Evolutionary conservation across 2,888 invertebrate species (phyloP), one percentile per base, ranked within the genome.

Genomic region (Neoaliturus tenellus): DNA sequence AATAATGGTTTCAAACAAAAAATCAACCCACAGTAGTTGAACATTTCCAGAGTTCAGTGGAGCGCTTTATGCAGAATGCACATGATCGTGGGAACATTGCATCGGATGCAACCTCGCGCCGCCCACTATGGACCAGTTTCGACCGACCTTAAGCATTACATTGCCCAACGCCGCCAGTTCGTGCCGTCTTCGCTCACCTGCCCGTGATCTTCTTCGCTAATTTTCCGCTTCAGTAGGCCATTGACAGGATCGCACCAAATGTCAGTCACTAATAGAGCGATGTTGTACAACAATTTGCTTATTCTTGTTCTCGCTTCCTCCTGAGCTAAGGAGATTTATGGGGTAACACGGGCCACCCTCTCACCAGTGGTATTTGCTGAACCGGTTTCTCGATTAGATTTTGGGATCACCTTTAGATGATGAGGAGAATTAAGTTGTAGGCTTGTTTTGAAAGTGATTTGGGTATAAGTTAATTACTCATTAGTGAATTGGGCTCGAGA

Each of bases 141-240:
- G 5, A 25, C 28, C 73, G 73, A 71, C 71, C 71, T 71, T 71
- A 39, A 44, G 44, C 10, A 10, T 3, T 2, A 8, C n/a, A 28
- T 75, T 75, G 73, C 73, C 48, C 39, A 75, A 75, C 39, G 31
- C 12, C 20, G 44, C 71, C 39, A n/a, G 62, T 28, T 75, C 73
- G 73, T 78, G 78, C 78, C 17, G 55, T 14, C 67, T n/a, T n/a
- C 2, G 3, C 55, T 48, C 78, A 78, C 78, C 78, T 78, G 78
- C 78, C 78, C 55, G 78, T 78, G 78, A 78, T 78, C 78, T 35
- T 48, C 75, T 31, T 35, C 33, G 33, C 78, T 39, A 55, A 78
- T 78, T 78, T 78, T 55, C 31, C 55, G 78, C 78, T 78, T 35
- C 33, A 35, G 20, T 28, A 35, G 78, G n/a, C 78, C 78, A 55